Evolutionary conservation across 2,113 vertebrate genomes (phyloP).

Genomic region (Sclerurus mexicanus): DNA sequence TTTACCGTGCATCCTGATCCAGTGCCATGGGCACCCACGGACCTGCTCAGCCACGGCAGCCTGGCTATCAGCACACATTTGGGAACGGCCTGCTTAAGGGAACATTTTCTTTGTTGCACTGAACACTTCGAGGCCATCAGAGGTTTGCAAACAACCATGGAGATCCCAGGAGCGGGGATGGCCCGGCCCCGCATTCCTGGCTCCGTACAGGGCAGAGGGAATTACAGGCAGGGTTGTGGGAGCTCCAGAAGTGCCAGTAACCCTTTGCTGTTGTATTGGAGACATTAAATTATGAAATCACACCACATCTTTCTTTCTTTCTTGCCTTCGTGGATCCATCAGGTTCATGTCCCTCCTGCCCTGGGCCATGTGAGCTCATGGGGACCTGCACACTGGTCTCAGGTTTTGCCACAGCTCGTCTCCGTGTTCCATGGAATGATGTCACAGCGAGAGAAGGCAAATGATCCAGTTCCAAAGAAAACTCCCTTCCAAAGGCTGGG

Average conservation of each 20-base stretch:
- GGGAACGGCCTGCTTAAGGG: not conserved
- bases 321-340: not conserved
- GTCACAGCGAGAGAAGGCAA: not conserved
- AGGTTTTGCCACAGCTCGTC: not conserved
- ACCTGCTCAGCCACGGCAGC: conserved; percentile 13
- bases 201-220: not conserved
- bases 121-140: not conserved
- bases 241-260: not conserved
- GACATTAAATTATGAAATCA: not conserved
- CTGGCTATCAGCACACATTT: not conserved
- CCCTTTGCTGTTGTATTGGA: not conserved
- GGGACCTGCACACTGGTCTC: not conserved
- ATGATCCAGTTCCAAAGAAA: not conserved
- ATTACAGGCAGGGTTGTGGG: not conserved
- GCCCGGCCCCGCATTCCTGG: not conserved
- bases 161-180: not conserved
- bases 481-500: not conserved
- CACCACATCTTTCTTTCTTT: not conserved
- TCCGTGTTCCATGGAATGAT: not conserved
- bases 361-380: not conserved
- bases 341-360: not conserved
- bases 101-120: not conserved
- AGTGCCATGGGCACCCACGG: not conserved
- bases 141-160: not conserved
- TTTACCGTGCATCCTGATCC: conserved; percentile 23